phyloP scores from a whole-genome alignment of 2,113 vertebrate genomes.

The Hypocryptadius cinnamomeus region DNA sequence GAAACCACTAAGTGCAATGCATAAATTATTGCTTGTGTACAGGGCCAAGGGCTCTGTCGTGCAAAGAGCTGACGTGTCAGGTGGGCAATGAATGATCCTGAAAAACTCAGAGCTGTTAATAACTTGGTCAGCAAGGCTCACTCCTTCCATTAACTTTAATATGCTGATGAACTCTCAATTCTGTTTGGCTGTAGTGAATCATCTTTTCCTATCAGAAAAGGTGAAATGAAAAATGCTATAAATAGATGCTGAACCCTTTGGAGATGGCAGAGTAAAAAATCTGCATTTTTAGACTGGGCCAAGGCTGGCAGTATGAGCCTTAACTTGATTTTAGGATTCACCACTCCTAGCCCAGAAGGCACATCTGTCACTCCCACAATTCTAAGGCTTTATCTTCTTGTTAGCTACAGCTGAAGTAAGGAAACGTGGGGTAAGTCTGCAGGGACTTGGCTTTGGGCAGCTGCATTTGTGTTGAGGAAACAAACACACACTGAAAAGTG shows the following conservation, averaged over 20 bases:
- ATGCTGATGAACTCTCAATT: conserved; percentile 8
- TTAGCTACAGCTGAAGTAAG: neutral
- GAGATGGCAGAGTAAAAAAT: neutral
- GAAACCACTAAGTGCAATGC: neutral
- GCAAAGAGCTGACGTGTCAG: conserved; percentile 9
- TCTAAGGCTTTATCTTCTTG: neutral
- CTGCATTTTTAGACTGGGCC: neutral
- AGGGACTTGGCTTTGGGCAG: neutral
- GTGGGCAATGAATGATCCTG: neutral
- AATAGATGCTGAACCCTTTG: neutral
- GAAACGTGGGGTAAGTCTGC: neutral
- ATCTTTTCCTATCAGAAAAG: conserved; percentile 7
- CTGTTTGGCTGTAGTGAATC: neutral
- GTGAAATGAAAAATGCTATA: conserved; percentile 10
- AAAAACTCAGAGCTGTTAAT: neutral
- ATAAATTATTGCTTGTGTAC: neutral
- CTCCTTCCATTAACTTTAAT: conserved; percentile 23
- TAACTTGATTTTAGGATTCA: conserved; percentile 1
- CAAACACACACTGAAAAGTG: neutral
- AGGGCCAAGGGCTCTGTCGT: neutral
- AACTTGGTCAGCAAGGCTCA: neutral
- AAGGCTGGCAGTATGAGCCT: neutral
- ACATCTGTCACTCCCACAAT: neutral
- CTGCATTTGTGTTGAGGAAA: neutral
- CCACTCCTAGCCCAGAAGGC: neutral